Evolutionary conservation across 2,797 vertebrate species (phyloP).

Genomic region (Leptatherina wallacei): DNA sequence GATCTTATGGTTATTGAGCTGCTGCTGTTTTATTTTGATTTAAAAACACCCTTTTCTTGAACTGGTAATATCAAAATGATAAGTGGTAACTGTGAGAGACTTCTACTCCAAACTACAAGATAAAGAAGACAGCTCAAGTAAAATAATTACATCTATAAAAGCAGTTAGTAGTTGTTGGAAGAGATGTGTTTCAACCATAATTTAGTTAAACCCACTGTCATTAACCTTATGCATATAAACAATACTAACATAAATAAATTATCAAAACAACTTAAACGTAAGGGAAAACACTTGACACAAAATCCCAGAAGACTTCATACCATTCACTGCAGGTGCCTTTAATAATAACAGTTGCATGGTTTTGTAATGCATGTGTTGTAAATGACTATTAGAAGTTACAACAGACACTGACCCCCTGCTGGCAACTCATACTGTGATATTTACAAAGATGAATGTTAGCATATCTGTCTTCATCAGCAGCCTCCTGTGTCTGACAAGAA

Average conservation of each 20-base stretch:
- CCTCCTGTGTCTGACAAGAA: conserved; percentile 6
- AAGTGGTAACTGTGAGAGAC: conserved; percentile 36
- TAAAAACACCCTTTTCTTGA: conserved; percentile 42
- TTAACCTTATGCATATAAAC: not conserved
- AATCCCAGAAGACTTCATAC: not conserved
- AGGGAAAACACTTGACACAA: not conserved
- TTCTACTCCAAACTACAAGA: conserved; percentile 42
- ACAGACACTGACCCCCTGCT: not conserved
- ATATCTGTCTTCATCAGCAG: not conserved
- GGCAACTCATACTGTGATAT: not conserved
- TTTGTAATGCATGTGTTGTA: not conserved
- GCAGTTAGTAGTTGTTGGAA: not conserved
- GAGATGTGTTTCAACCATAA: not conserved
- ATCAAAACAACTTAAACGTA: not conserved
- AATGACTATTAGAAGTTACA: not conserved
- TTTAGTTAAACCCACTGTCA: not conserved
- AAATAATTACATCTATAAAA: not conserved
- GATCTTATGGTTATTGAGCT: conserved; percentile 70
- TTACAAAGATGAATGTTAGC: conserved; percentile 8
- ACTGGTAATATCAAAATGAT: conserved; percentile 37
- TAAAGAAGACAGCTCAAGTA: not conserved
- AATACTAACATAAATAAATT: not conserved
- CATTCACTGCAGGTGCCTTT: not conserved
- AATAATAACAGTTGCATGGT: not conserved
- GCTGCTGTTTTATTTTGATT: conserved; percentile 23